Base-by-base conservation (phyloP, 2,113 vertebrate species). In the Ameiurus melas region DNA sequence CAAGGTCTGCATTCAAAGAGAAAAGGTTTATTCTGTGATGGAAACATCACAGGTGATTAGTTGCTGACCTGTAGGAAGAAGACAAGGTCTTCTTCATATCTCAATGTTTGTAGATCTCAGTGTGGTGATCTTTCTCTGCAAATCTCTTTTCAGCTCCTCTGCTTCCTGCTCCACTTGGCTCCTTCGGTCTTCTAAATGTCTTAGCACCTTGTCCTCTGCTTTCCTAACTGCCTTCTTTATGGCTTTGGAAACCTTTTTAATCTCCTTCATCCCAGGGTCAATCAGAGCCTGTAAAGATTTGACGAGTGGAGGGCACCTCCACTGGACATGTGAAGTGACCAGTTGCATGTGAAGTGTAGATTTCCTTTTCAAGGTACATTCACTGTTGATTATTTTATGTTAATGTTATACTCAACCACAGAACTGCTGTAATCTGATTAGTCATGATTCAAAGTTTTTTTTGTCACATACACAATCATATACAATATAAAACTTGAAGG, bases 1-100 rank as follows among this genome's bases (percentile, higher is more conserved):
- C 25, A 55, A 17, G 19, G 4, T 43, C 22, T 36, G 16, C 33
- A 75, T 33, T 5, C 68, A 25, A 9, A 47, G 22, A 75, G 9
- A 4, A 30, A 20, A 68, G 5, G 2, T 62, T 83, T 68, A 57
- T 30, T 30, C 19, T 25, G 55, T 77, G 53, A 43, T 20, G 2
- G 13, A 25, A 19, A 33, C 51, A 55, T 25, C 27, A 55, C 27
- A n/a, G 19, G 0, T n/a, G 3, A 66, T 43, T 71, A 9, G 43
- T 62, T 53, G 12, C 88, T 91, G 39, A 95, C 95, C 93, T 94
- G 93, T 5, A 96, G 89, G 64, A 94, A 95, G 6, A 90, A 70
- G 19, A 95, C 70, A 83, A 92, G 92, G 71, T 96, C 95, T 83
- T 95, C 93, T 0, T 91, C 86, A 0, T 25, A 0, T 6, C 86